Conservation (phyloP, 1,140 invertebrate species). For the Proctacanthus coquilletti region DNA sequence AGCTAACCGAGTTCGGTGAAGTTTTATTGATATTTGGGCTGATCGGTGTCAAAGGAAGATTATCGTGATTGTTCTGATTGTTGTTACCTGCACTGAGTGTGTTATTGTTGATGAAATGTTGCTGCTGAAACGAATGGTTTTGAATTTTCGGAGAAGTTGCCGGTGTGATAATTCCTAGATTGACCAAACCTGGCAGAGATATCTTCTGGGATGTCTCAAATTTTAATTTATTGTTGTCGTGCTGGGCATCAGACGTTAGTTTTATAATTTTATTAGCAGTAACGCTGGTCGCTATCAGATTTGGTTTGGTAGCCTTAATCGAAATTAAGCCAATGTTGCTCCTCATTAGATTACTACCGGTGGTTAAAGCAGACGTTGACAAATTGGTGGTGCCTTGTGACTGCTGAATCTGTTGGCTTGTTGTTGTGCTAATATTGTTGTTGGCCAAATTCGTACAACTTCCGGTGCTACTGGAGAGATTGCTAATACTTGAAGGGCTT, state of each 20-base stretch:
- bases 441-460: slow-evolving; percentile 19
- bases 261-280: slow-evolving; percentile 28
- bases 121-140: slow-evolving; percentile 13
- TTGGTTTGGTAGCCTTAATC: slow-evolving; percentile 25
- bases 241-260: slow-evolving; percentile 7
- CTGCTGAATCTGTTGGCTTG: slow-evolving; percentile 4
- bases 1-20: slow-evolving; percentile 5
- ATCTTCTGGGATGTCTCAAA: slow-evolving; percentile 12
- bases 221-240: slow-evolving; percentile 7
- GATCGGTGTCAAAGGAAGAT: slow-evolving; percentile 13
- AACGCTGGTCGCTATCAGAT: slow-evolving; percentile 25
- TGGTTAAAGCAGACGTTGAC: slow-evolving; percentile 4
- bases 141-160: slow-evolving; percentile 33
- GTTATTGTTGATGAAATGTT: slow-evolving; percentile 12
- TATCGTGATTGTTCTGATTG: slow-evolving; percentile 4
- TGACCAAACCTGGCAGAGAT: slow-evolving; percentile 25
- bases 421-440: slow-evolving; percentile 9
- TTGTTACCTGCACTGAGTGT: slow-evolving; percentile 1
- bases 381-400: slow-evolving; percentile 6
- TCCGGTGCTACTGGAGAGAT: slow-evolving; percentile 26
- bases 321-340: slow-evolving; percentile 29
- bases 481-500: slow-evolving; percentile 27
- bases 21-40: slow-evolving; percentile 17
- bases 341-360: slow-evolving; percentile 23
- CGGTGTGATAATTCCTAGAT: slow-evolving; percentile 35